These are phyloP conservation scores for Nettapus auritus DNA, from an alignment of 2,113 vertebrate genomes.

Conservation along the genomic window DNA sequence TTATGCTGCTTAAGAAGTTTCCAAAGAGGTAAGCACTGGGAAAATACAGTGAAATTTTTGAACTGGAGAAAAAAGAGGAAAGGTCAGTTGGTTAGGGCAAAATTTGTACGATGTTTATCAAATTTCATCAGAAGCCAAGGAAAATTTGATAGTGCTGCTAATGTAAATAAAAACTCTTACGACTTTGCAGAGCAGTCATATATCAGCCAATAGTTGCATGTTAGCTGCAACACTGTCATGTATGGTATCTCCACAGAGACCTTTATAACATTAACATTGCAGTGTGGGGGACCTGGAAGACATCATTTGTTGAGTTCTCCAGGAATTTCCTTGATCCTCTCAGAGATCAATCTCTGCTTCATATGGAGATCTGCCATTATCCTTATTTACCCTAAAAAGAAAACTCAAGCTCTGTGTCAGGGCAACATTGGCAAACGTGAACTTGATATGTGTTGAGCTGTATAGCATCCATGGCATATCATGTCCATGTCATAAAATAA, in stretches of 20 bases:
- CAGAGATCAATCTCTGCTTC: background rate
- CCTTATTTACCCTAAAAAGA: background rate
- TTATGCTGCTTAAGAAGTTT: background rate
- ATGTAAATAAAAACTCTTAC: background rate
- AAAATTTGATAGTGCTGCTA: background rate
- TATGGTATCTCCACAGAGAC: background rate
- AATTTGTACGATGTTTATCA: background rate
- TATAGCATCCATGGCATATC: background rate
- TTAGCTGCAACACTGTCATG: background rate
- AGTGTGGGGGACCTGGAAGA: background rate
- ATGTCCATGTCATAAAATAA: background rate
- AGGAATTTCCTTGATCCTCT: background rate
- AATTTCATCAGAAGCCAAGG: background rate
- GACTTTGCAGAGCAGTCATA: background rate
- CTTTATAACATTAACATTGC: background rate
- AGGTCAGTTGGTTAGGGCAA: background rate
- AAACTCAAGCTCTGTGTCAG: background rate
- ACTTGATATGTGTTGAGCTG: background rate
- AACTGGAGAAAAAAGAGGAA: background rate
- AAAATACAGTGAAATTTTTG: background rate
- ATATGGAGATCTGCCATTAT: background rate
- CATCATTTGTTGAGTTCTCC: background rate
- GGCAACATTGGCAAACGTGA: background rate
- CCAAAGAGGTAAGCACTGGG: background rate
- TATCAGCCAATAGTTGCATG: background rate